A percentile compares a stretch with the other conserved stretches of the same genome.
phyloP scores from a whole-genome alignment of 2,888 invertebrate species.

The Auanema freiburgensis region DNA sequence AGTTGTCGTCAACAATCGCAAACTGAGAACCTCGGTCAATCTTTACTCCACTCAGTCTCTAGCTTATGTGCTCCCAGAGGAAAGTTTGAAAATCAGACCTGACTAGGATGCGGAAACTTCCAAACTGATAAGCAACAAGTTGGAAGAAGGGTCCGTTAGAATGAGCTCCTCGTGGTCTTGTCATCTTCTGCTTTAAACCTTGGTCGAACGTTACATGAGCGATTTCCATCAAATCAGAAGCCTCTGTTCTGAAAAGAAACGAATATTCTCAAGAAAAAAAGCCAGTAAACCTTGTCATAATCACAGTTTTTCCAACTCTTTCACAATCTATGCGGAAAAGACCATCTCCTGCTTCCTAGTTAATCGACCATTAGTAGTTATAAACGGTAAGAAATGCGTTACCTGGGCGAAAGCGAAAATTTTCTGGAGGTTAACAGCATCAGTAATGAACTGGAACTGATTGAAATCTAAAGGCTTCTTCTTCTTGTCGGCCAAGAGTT shows the following conservation, averaged over 20 bases:
- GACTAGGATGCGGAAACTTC: constrained; percentile 59
- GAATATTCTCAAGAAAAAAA: not conserved
- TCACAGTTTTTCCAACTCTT: constrained; percentile 62
- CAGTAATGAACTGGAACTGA: constrained; percentile 63
- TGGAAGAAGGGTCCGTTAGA: constrained; percentile 63
- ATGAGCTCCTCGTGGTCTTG: constrained; percentile 56
- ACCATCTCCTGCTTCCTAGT: constrained; percentile 62
- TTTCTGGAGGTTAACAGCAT: constrained; percentile 64
- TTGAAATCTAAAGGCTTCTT: constrained; percentile 63
- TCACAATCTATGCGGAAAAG: constrained; percentile 65
- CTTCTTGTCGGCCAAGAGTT: constrained; percentile 47
- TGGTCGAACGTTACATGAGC: constrained; percentile 59
- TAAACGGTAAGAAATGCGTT: too few relatives aligned
- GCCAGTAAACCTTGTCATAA: constrained; percentile 55
- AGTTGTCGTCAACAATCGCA: too few relatives aligned
- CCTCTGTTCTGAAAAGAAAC: constrained; percentile 53
- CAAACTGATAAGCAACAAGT: constrained; percentile 60
- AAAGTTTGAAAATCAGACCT: constrained; percentile 17
- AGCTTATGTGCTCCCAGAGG: not conserved
- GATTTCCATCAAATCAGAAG: constrained; percentile 61
- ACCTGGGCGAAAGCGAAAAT: constrained; percentile 63
- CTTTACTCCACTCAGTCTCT: too few relatives aligned
- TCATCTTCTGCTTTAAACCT: constrained; percentile 55
- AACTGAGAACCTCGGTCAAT: too few relatives aligned
- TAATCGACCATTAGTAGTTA: too few relatives aligned